These are phyloP conservation scores for Peribatodes rhomboidaria DNA, from an alignment of 2,888 invertebrate genomes.

Conservation along the genomic window DNA sequence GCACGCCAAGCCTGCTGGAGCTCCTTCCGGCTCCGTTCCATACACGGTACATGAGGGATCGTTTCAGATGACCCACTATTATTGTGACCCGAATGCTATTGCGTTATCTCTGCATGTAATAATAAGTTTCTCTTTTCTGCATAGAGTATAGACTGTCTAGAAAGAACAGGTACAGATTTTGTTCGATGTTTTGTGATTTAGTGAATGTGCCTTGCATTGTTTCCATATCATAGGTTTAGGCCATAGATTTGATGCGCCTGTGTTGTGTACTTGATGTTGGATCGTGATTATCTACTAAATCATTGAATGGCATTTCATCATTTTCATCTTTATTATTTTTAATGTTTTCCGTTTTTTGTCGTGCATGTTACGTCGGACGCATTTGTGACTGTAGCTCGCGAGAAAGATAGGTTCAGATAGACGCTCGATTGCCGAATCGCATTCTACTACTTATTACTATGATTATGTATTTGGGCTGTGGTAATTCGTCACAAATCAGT, in stretches of 20 bases:
- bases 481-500: too few species aligned
- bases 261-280: slow-evolving; percentile 20
- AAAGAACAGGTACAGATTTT: neutral
- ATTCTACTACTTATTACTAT: too few species aligned
- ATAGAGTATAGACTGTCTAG: neutral
- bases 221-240: slow-evolving; percentile 13
- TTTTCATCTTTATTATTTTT: slow-evolving; percentile 19
- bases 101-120: neutral
- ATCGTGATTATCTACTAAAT: neutral
- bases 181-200: neutral
- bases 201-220: slow-evolving; percentile 13
- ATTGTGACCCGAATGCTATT: too few species aligned
- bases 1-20: too few species aligned
- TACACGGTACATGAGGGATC: too few species aligned
- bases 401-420: neutral
- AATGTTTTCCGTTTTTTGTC: slow-evolving; percentile 1
- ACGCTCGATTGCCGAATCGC: too few species aligned
- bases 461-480: too few species aligned
- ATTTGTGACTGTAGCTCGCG: neutral
- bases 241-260: neutral
- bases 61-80: too few species aligned
- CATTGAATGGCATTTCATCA: slow-evolving; percentile 6
- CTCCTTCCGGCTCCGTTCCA: too few species aligned
- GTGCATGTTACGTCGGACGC: slow-evolving; percentile 26
- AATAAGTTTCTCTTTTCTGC: neutral